Evolutionary conservation across 2,888 invertebrate species (phyloP), one percentile per base, ranked within the genome.

Genomic region (Lepidonotus clava): DNA sequence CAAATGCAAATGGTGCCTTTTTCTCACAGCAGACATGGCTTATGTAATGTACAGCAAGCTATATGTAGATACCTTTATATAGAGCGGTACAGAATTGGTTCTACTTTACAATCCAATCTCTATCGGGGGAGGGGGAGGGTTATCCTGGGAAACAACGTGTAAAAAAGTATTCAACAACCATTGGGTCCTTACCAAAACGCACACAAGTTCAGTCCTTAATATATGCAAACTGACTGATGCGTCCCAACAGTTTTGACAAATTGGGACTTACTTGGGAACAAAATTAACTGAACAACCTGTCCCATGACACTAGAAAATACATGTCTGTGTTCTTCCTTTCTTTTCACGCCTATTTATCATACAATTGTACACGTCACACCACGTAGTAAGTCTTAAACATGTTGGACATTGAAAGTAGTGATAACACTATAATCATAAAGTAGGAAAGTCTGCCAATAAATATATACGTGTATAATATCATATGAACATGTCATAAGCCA

Each of bases 371-470:
- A 14, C 21, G 11, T 71, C n/a, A 71, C 38, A 71, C 71, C 21
- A 38, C 11, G 32, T 18, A 71, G 24, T 71, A 71, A 71, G 71
- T 71, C 71, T 71, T 71, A 21, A 71, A 71, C 71, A 38, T 36
- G 71, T 71, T 38, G 71, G 71, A 71, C 71, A 71, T 36, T 5
- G 34, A 71, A 36, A 21, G 11, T 34, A 18, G 71, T 38, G 71
- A 36, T 71, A 71, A 71, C 71, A 71, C n/a, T n/a, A n/a, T n/a
- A n/a, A n/a, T 38, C 71, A 71, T 14, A n/a, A 71, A 71, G 71
- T 71, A 71, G 34, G 36, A 71, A 71, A 71, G 71, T 71, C 24
- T 71, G 2, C 36, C 36, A 34, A 71, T 71, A 71, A 71, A 71
- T 71, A 71, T 71, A 71, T 71, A 34, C 38, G 71, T 34, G 1